Conservation (phyloP, 2,113 vertebrate genomes). For the Gasterosteus nipponicus region DNA sequence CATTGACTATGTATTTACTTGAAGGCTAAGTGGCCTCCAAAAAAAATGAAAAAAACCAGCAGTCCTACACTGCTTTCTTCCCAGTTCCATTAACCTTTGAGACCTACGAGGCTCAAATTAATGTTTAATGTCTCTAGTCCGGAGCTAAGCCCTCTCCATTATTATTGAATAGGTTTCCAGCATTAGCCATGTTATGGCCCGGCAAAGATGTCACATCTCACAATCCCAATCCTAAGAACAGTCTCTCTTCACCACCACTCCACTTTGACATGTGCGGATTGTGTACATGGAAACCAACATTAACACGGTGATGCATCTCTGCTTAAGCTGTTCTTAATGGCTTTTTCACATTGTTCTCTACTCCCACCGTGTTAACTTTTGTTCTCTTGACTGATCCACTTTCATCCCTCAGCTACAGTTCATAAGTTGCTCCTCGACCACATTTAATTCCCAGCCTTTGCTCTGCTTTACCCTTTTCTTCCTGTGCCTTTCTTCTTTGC, state of each 20-base stretch:
- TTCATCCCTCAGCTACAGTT: slow-evolving; percentile 60
- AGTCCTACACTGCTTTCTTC: slow-evolving; percentile 12
- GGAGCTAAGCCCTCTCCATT: slow-evolving; percentile 21
- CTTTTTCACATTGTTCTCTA: slow-evolving; percentile 32
- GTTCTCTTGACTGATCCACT: slow-evolving; percentile 65
- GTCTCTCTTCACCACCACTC: neutral
- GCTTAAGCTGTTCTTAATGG: neutral
- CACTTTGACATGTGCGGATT: neutral
- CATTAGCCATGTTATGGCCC: neutral
- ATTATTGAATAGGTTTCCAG: slow-evolving; percentile 32
- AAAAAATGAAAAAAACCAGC: neutral
- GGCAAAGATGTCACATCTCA: slow-evolving; percentile 19
- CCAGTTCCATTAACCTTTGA: slow-evolving; percentile 29
- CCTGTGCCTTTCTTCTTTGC: slow-evolving; percentile 67
- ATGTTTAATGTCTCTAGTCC: slow-evolving; percentile 41
- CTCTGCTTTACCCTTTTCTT: slow-evolving; percentile 44
- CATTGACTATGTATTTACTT: neutral
- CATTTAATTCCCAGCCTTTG: slow-evolving; percentile 61
- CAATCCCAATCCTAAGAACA: neutral
- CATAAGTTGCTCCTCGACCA: slow-evolving; percentile 55
- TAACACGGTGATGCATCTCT: neutral
- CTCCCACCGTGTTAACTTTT: slow-evolving; percentile 70
- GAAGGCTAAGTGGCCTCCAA: neutral
- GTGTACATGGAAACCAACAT: neutral
- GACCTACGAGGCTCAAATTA: slow-evolving; percentile 39